Base-by-base conservation (phyloP, 2,113 vertebrate species). In the Chloebia gouldiae region DNA sequence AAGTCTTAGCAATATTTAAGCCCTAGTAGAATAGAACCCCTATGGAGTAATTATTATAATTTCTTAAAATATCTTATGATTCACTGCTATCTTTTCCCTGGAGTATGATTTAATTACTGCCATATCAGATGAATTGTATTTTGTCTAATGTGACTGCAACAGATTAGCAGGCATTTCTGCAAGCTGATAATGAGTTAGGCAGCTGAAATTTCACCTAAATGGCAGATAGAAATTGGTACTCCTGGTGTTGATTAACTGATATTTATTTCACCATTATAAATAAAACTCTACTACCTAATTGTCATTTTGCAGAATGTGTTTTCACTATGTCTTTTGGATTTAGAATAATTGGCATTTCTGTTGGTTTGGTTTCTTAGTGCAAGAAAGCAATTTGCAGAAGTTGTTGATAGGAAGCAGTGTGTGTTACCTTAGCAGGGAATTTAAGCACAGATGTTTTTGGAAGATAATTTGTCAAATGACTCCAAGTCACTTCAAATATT, bases 81-180 rank as follows among this genome's bases (percentile, higher is more conserved):
- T 95, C 88, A 81, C 84, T 12, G 20, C 93, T 96, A 86, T 95
- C 84, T 96, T 81, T 95, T 92, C 79, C 86, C 86, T 6, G 4
- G 92, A 95, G 93, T 91, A 85, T 90, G 93, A 96, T 92, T 97
- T 97, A 97, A 97, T 97, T 97, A 96, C 86, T 94, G 88, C 60
- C 68, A 27, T 78, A 91, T 89, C 85, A 0, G 25, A 91, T 91
- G 79, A 88, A 68, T 93, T 96, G 92, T 93, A 57, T 94, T 95
- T 97, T 90, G 86, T 86, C 92, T 93, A 93, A 97, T 82, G 42
- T 57, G 57, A 82, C 82, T 90, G 51, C 50, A 90, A 50, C 20
- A 95, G 94, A 91, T 95, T 93, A 96, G 79, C 79, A 84, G 85
- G 82, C 85, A 54, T 68, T 91, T 70, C 92, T 81, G 83, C 75